These are phyloP conservation scores for Anableps anableps DNA, from an alignment of 2,797 vertebrate genomes.

Conservation along the genomic window DNA sequence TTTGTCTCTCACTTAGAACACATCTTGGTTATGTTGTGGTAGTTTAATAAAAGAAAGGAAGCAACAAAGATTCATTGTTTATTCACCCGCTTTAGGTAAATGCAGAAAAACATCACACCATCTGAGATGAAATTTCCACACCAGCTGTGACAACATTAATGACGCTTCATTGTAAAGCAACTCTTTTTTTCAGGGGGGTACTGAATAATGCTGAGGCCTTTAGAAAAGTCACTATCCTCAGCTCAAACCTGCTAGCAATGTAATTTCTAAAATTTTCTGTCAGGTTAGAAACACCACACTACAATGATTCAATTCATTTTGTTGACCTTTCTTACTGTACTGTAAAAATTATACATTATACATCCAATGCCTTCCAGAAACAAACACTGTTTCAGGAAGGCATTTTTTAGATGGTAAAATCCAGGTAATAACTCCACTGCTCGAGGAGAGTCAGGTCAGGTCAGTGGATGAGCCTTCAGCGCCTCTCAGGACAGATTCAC, in stretches of 20 bases:
- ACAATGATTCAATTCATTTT: not conserved
- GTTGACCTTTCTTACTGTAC: not conserved
- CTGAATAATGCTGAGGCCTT: not conserved
- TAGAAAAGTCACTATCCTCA: not conserved
- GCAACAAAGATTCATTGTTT: not conserved
- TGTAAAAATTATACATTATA: not conserved
- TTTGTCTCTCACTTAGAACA: not conserved
- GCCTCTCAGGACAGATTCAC: no score
- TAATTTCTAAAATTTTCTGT: not conserved
- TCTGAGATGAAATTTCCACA: not conserved
- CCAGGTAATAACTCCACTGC: not conserved
- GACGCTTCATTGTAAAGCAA: not conserved
- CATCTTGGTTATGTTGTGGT: not conserved
- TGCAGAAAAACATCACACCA: not conserved
- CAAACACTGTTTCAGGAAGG: not conserved
- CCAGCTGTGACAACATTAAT: not conserved
- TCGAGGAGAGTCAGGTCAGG: no score
- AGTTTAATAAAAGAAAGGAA: no score
- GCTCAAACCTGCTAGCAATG: not conserved
- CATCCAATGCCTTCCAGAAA: not conserved
- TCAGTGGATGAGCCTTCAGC: no score
- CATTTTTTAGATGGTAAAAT: not conserved
- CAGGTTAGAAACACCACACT: not conserved
- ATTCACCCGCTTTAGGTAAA: not conserved
- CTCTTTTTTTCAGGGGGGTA: not conserved